phyloP scores from a whole-genome alignment of 2,797 vertebrate genomes.

The Pygocentrus nattereri region DNA sequence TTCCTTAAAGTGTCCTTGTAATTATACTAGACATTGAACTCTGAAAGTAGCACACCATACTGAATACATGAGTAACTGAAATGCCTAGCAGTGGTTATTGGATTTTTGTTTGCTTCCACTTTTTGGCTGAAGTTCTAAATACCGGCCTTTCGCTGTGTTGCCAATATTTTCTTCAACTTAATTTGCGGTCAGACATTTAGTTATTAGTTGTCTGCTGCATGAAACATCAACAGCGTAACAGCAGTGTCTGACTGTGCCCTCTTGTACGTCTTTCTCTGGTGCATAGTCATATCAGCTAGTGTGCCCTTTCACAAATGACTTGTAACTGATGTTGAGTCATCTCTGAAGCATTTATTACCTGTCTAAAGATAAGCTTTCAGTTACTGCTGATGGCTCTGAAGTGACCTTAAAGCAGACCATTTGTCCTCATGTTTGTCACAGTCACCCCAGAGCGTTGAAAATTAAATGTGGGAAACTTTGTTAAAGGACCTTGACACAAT shows the following conservation, averaged over 20 bases:
- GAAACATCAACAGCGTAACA: neutral
- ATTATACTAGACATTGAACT: no score
- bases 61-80: no score
- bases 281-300: neutral
- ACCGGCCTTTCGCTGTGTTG: neutral
- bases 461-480: no score
- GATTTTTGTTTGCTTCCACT: no score
- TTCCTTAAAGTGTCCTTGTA: no score
- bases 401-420: neutral
- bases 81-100: no score
- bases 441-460: no score
- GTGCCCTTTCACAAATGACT: conserved; percentile 2
- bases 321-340: neutral
- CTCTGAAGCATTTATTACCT: neutral
- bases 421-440: neutral
- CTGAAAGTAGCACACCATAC: no score
- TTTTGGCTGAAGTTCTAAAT: neutral
- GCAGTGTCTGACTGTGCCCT: neutral
- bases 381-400: neutral
- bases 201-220: neutral
- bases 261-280: neutral
- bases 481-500: no score
- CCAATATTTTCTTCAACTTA: neutral
- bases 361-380: neutral
- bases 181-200: conserved; percentile 1